These are phyloP conservation scores for Therioaphis trifolii DNA, from an alignment of 2,888 invertebrate species.

Conservation along the genomic window DNA sequence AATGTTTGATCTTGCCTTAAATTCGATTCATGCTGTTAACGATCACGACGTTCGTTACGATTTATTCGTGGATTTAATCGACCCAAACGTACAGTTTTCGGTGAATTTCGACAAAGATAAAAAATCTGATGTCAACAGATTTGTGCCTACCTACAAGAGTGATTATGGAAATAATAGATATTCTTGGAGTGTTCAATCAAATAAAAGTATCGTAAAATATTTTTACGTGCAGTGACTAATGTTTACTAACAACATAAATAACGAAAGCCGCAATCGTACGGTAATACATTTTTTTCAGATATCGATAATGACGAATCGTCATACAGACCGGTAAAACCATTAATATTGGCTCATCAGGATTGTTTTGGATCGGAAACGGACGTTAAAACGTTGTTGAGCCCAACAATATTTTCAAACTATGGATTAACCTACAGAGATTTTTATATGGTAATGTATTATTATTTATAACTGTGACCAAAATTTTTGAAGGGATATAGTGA, in stretches of 20 bases:
- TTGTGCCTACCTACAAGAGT: slow-evolving; percentile 5
- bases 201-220: not conserved
- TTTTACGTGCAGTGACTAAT: not conserved
- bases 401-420: slow-evolving; percentile 40
- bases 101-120: not conserved
- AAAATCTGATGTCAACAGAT: not conserved
- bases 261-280: too few species aligned
- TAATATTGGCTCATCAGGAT: not conserved
- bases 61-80: slow-evolving; percentile 38
- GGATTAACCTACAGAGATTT: slow-evolving; percentile 46
- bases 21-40: slow-evolving; percentile 9
- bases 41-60: slow-evolving; percentile 9
- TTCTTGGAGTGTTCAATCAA: not conserved
- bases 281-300: not conserved
- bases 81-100: not conserved
- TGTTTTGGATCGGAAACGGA: slow-evolving; percentile 22
- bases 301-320: not conserved
- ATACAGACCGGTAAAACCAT: not conserved
- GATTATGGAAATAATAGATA: slow-evolving; percentile 14
- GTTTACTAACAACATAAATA: not conserved
- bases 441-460: slow-evolving; percentile 44
- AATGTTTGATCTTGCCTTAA: slow-evolving; percentile 19
- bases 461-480: too few species aligned
- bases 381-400: slow-evolving; percentile 25
- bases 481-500: too few species aligned